Base-by-base conservation (phyloP, 1,140 invertebrate genomes). In the Drosophila orena region DNA sequence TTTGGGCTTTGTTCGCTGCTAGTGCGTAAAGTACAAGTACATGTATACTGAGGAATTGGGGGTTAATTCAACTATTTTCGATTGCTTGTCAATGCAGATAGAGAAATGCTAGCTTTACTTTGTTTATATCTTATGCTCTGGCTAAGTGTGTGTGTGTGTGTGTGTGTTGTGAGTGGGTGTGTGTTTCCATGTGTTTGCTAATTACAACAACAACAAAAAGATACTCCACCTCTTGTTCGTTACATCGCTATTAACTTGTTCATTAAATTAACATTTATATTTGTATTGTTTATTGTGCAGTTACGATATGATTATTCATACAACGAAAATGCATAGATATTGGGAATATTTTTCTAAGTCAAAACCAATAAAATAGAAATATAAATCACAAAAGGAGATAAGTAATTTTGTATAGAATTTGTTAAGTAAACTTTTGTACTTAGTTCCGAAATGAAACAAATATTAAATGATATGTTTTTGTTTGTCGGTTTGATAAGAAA, bases 271-370 rank as follows among this genome's bases (percentile, higher is more conserved):
- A 69, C 74, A 59, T 47, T 59, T 53, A 43, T 57, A 49, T 66
- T 64, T 64, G 42, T 52, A 74, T 70, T 64, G 69, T 50, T 86
- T 86, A 77, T 77, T 84, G 72, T 84, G 81, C 72, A 53, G 40
- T 77, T 81, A 77, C 81, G 81, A 85, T 85, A 85, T 85, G 81
- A 81, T 85, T 69, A 86, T 85, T 86, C 73, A 47, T 81, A 60
- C 38, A 53, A 60, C 79, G 57, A 74, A 74, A 62, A 74, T 73
- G 69, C 69, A 73, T 62, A 61, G 56, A 73, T 34, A 46, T 61
- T 27, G 27, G 35, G 20, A 46, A 42, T 35, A 70, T 24, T 20
- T 35, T 10, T 34, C 58, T 52, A 54, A 53, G 20, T 11, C 17
- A 55, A 53, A 59, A 72, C 37, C 20, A 43, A 50, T 57, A 11